Percentiles rank a stretch among this genome's conserved stretches.
Evolutionary conservation across 2,113 vertebrate genomes (phyloP).

Genomic region (Gadus macrocephalus): DNA sequence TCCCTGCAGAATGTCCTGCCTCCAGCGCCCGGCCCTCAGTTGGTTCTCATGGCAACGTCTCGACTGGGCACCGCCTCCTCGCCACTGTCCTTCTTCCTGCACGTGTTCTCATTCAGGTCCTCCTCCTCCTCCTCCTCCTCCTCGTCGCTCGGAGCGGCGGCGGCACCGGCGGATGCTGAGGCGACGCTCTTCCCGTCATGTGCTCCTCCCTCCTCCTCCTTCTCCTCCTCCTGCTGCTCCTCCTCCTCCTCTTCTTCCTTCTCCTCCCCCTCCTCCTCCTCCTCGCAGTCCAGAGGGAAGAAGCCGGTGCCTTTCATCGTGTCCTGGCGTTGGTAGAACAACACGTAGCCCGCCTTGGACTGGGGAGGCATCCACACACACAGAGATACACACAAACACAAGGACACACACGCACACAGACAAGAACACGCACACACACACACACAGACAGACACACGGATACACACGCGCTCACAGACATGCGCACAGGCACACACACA

Average conservation of each 20-base stretch:
- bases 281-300: constrained; percentile 89
- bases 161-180: constrained; percentile 6
- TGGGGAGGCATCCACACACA: constrained; percentile 50
- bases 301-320: constrained; percentile 94
- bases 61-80: constrained; percentile 81
- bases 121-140: constrained; percentile 71
- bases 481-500: constrained; percentile 5
- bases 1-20: constrained; percentile 24
- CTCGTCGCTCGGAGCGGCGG: background rate
- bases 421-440: too few relatives aligned
- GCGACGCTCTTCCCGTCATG: constrained; percentile 69
- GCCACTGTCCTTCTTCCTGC: constrained; percentile 78
- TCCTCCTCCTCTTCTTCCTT: constrained; percentile 59
- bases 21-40: constrained; percentile 68
- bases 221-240: constrained; percentile 71
- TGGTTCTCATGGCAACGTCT: constrained; percentile 92
- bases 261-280: constrained; percentile 79
- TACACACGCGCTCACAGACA: constrained; percentile 24
- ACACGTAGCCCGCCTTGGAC: constrained; percentile 97
- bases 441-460: constrained; percentile 9
- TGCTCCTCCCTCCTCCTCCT: constrained; percentile 67
- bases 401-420: constrained; percentile 1
- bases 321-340: constrained; percentile 96
- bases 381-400: constrained; percentile 13
- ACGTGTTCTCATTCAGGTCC: constrained; percentile 83